Base-by-base conservation (phyloP, 2,888 invertebrate species). In the Micoletzkya japonica region DNA sequence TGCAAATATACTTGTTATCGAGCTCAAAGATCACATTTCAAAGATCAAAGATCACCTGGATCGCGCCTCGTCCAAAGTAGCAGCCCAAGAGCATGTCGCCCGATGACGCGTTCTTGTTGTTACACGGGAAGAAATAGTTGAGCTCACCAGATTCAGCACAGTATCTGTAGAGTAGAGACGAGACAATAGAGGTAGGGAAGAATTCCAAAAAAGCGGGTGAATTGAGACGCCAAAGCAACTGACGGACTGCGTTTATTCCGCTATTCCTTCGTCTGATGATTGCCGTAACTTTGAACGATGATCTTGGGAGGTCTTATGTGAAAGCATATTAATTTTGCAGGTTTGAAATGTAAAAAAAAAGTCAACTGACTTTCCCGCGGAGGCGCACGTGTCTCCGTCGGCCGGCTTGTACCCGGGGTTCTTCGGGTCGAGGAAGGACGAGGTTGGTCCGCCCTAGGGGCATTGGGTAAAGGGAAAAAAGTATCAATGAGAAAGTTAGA, bases 51-150 rank as follows among this genome's bases (percentile, higher is more conserved):
- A n/a, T 2, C 60, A 78, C 74, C 70, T 82, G 81, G 44, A 82
- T 80, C 17, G 82, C 81, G 54, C 82, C 82, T 28, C 82, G 70
- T 57, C 82, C 82, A 52, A 81, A 82, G 68, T 82, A 82, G 67
- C 82, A 82, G 30, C 79, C 79, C 26, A 64, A 72, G 66, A 50
- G 71, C 20, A 71, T 68, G 0, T 49, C 58, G 17, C 28, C 32
- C 24, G 30, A 20, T 1, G n/a, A 17, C 1, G 57, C 68, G 26
- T 39, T 49, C 28, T 28, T 50, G 14, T 68, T 30, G 7, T 50
- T 34, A 72, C 82, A 82, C 0, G 77, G 76, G 59, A 70, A 82
- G 74, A 78, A 82, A 66, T 77, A 81, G 54, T 79, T 73, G 49
- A 76, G 70, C 67, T 78, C 78, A 14, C 74, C 71, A 0, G 75